Percentiles rank a stretch among this genome's conserved stretches.
phyloP scores from a whole-genome alignment of 2,888 invertebrate genomes.

The Salticus scenicus region DNA sequence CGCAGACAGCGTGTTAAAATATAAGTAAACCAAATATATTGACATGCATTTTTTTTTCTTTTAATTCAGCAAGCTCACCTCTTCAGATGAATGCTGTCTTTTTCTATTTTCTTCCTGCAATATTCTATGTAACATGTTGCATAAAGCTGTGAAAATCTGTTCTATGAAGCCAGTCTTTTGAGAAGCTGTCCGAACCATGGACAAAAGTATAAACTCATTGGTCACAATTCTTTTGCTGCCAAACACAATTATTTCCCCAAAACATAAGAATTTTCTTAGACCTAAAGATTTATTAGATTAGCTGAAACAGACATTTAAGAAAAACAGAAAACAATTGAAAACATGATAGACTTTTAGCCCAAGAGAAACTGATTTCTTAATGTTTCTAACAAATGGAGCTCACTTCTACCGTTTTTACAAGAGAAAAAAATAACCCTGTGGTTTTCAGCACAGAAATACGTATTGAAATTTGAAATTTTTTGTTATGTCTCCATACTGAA shows the following conservation, averaged over 20 bases:
- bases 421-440: too few species aligned
- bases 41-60: not conserved
- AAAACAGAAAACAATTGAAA: too few species aligned
- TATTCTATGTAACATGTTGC: slow-evolving; percentile 13
- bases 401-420: too few species aligned
- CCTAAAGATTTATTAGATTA: not conserved
- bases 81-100: not conserved
- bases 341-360: too few species aligned
- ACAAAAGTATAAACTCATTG: not conserved
- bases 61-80: slow-evolving; percentile 6
- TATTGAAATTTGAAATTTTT: too few species aligned
- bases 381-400: too few species aligned
- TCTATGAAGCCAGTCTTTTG: not conserved
- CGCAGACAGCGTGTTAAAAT: too few species aligned
- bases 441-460: too few species aligned
- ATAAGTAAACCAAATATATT: too few species aligned
- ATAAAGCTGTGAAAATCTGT: not conserved
- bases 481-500: too few species aligned
- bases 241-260: not conserved
- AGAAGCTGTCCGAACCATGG: not conserved
- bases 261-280: not conserved
- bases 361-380: too few species aligned
- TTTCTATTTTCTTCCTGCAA: slow-evolving; percentile 6
- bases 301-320: not conserved
- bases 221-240: not conserved